Base-by-base conservation (phyloP, 2,113 vertebrate genomes). In the Prochilodus magdalenae region DNA sequence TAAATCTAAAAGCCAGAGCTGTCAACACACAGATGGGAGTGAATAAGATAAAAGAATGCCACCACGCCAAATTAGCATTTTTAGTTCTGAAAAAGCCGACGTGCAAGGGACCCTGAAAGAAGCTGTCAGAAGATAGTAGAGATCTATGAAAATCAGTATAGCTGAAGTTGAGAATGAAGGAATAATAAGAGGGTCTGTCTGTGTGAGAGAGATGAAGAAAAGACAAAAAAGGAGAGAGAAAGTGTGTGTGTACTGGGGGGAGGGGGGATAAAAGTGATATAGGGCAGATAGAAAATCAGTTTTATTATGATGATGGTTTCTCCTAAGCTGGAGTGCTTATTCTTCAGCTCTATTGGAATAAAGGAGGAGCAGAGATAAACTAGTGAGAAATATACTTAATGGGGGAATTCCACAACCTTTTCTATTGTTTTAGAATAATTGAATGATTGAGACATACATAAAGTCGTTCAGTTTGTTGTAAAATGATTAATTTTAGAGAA, bases 11-110 rank as follows among this genome's bases (percentile, higher is more conserved):
- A 0, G 0, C 60, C 8, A 0, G 5, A 51, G 80, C 83, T 87
- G 82, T 88, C 84, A 88, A 80, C 79, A 75, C 53, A 47, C 29
- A 75, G 81, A 86, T 33, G 36, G 77, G 84, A 63, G 76, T 84
- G 75, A 66, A 79, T 69, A 75, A 75, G 73, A 89, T 33, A 86
- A 88, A 77, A 83, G 65, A 81, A 66, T 83, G 85, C 81, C 74
- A 84, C 8, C 62, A 66, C 76, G 87, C 84, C 86, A 88, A 85
- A 89, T 71, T 69, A 20, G 73, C 89, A 86, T 49, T 67, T 80
- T 47, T n/a, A 83, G 80, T 84, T 84, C 33, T 80, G 71, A 74
- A 71, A 33, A 83, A 82, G 44, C 74, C 29, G n/a, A 71, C 51
- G 73, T 76, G 76, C 74, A 65, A 83, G 62, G 59, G n/a, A 40